phyloP scores from a whole-genome alignment of 2,888 invertebrate genomes.

The Lathronympha strigana region DNA sequence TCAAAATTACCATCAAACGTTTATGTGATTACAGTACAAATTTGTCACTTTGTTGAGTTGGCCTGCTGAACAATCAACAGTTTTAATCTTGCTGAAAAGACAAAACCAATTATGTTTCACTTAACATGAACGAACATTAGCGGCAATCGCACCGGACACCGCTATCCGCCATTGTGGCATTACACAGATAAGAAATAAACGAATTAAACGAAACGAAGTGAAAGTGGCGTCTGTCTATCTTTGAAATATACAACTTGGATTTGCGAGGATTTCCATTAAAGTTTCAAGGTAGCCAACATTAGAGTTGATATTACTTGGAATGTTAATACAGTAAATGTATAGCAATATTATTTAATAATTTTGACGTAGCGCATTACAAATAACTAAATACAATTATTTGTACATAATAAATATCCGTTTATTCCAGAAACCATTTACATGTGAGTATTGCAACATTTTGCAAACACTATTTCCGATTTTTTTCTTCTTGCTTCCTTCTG shows the following conservation, averaged over 20 bases:
- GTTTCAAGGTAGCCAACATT: too few relatives aligned
- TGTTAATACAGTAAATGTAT: background rate
- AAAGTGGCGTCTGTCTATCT: too few relatives aligned
- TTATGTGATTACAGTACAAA: background rate
- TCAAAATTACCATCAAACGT: constrained; percentile 24
- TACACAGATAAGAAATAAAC: constrained; percentile 85
- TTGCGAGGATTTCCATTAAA: too few relatives aligned
- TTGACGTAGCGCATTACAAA: background rate
- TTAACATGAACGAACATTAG: constrained; percentile 23
- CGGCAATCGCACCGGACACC: constrained; percentile 92
- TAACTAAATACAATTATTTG: background rate
- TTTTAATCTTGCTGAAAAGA: constrained; percentile 85
- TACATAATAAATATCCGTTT: background rate
- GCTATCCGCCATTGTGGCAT: constrained; percentile 92
- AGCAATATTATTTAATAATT: background rate
- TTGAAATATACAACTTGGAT: too few relatives aligned
- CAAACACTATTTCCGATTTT: constrained; percentile 12
- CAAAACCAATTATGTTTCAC: constrained; percentile 1
- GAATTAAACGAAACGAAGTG: too few relatives aligned
- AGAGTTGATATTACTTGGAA: too few relatives aligned
- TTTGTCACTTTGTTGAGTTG: constrained; percentile 2
- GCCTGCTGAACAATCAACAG: constrained; percentile 2
- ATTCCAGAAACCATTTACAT: background rate
- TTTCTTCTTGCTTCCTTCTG: constrained; percentile 5
- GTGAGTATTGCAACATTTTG: constrained; percentile 5